A percentile compares a stretch with the other conserved stretches of the same genome.
Conservation (phyloP, 2,113 vertebrate species). For the Oncorhynchus gorbuscha region DNA sequence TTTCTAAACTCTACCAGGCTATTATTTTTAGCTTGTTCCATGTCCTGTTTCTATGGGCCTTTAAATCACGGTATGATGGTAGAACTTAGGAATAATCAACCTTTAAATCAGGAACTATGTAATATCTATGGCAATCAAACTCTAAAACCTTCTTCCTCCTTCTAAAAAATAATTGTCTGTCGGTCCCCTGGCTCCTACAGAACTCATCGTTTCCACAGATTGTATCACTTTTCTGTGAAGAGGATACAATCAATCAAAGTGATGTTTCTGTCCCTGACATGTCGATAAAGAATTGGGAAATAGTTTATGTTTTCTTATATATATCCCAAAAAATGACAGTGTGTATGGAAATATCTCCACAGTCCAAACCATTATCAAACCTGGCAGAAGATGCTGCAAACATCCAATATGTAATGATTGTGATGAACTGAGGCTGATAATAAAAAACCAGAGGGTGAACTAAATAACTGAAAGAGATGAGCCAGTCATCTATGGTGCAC, state of each 20-base stretch:
- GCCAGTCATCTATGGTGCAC: neutral
- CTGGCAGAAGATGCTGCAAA: no score
- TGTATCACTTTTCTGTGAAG: conserved; percentile 21
- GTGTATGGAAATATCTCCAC: no score
- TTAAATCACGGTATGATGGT: conserved; percentile 9
- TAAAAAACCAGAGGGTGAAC: no score
- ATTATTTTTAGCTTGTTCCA: no score
- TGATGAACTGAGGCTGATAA: no score
- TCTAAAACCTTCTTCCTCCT: conserved; percentile 9
- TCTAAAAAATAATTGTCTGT: conserved; percentile 21
- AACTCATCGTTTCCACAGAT: conserved; percentile 20
- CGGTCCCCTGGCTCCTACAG: conserved; percentile 2
- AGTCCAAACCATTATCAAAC: no score
- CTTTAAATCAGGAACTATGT: conserved; percentile 6
- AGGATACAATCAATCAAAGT: conserved; percentile 14
- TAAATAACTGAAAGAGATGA: neutral
- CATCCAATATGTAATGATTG: no score
- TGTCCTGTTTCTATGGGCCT: neutral
- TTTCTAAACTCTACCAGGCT: no score
- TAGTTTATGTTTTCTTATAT: neutral
- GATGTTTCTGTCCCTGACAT: neutral
- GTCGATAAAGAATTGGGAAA: conserved; percentile 9
- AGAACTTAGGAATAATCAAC: conserved; percentile 10
- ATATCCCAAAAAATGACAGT: no score
- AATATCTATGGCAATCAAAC: conserved; percentile 33